Percentiles rank a stretch among this genome's conserved stretches.
phyloP scores from a whole-genome alignment of 2,797 vertebrate species.

The Brachymystax lenok region DNA sequence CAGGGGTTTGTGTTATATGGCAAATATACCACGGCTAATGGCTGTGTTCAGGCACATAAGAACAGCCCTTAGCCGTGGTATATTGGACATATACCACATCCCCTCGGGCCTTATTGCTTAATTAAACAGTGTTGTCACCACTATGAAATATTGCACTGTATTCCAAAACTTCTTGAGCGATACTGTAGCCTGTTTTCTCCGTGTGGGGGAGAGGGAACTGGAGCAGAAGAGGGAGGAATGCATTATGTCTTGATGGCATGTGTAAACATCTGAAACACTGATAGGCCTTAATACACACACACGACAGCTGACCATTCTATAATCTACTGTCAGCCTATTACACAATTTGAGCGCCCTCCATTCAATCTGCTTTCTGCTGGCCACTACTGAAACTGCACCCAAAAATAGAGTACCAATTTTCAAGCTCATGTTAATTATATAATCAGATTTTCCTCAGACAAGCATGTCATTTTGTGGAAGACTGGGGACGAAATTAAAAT shows the following conservation, averaged over 20 bases:
- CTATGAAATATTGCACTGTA: constrained; percentile 2
- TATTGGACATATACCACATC: no score
- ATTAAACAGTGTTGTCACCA: no score
- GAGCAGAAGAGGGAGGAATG: constrained; percentile 61
- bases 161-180: constrained; percentile 9
- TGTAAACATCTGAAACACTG: constrained; percentile 56
- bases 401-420: constrained; percentile 16
- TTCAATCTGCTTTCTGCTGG: constrained; percentile 35
- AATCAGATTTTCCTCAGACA: constrained; percentile 28
- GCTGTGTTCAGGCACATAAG: no score
- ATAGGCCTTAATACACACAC: neutral
- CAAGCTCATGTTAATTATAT: constrained; percentile 31
- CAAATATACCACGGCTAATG: no score
- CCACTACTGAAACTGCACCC: constrained; percentile 5
- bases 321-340: constrained; percentile 34
- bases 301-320: constrained; percentile 38
- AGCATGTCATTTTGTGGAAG: constrained; percentile 22
- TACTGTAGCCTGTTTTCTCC: constrained; percentile 26
- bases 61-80: no score
- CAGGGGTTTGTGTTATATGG: no score
- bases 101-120: no score
- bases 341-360: constrained; percentile 26
- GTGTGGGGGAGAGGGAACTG: constrained; percentile 49
- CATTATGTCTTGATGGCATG: constrained; percentile 64
- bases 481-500: constrained; percentile 11